These are phyloP conservation scores for Drosophila ambigua DNA, from an alignment of 1,140 invertebrate genomes.

Conservation along the genomic window DNA sequence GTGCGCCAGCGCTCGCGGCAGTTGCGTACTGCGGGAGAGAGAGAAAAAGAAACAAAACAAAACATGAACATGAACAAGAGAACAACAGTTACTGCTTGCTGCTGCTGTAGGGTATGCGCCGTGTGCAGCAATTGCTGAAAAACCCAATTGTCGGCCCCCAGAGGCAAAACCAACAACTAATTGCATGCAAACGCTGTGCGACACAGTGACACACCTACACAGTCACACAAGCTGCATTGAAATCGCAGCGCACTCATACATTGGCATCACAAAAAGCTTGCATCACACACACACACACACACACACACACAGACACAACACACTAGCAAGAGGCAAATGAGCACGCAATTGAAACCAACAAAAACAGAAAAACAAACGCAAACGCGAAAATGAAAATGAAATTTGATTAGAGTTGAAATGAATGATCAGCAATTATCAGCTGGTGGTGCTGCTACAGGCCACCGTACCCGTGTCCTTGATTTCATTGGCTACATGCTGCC, in stretches of 20 bases:
- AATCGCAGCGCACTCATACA: conserved; percentile 28
- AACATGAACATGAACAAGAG: not conserved
- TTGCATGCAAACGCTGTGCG: conserved; percentile 69
- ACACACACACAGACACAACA: conserved; percentile 33
- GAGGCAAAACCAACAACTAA: conserved; percentile 38
- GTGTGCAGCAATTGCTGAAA: conserved; percentile 59
- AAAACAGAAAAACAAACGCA: conserved; percentile 20
- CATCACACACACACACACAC: conserved; percentile 55
- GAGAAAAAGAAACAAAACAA: not conserved
- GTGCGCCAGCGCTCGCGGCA: conserved; percentile 79
- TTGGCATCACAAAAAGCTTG: conserved; percentile 39
- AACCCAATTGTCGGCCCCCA: conserved; percentile 39
- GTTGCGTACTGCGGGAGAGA: conserved; percentile 65
- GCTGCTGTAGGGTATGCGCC: conserved; percentile 3
- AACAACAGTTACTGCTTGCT: not conserved
- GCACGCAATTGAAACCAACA: conserved; percentile 65
- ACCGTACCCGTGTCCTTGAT: conserved; percentile 82
- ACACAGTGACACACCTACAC: conserved; percentile 71
- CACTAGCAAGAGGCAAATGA: conserved; percentile 49
- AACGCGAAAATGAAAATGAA: conserved; percentile 26
- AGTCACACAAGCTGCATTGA: conserved; percentile 32
- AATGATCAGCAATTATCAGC: conserved; percentile 13
- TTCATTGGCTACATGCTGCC: conserved; percentile 81
- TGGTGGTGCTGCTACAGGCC: too few relatives aligned
- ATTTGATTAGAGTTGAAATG: conserved; percentile 20